Percentiles rank a stretch among this genome's conserved stretches.
These are phyloP conservation scores for Malacoctenus gilli DNA, from an alignment of 2,797 vertebrate species.

Conservation along the genomic window DNA sequence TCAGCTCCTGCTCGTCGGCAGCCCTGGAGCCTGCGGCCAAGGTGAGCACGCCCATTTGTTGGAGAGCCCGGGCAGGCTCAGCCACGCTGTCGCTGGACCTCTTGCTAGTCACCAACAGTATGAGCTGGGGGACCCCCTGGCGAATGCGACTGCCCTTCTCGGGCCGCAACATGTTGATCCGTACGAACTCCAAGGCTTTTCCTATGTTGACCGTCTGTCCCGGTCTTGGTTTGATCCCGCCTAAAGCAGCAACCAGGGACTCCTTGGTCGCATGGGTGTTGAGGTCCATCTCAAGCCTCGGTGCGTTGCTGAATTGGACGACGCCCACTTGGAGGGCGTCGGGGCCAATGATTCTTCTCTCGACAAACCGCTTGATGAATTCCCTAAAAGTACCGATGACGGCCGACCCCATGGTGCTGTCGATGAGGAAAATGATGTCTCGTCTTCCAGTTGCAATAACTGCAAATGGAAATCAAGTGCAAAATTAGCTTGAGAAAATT, in stretches of 20 bases:
- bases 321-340: conserved; percentile 89
- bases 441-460: conserved; percentile 87
- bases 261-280: conserved; percentile 79
- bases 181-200: conserved; percentile 86
- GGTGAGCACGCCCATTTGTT: conserved; percentile 82
- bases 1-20: conserved; percentile 81
- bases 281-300: conserved; percentile 87
- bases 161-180: conserved; percentile 83
- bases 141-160: conserved; percentile 84
- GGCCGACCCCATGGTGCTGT: conserved; percentile 85
- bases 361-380: conserved; percentile 86
- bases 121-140: conserved; percentile 85
- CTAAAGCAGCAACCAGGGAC: conserved; percentile 71
- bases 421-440: conserved; percentile 96
- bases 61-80: conserved; percentile 79
- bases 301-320: conserved; percentile 82
- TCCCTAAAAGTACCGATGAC: conserved; percentile 83
- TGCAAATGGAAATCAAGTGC: conserved; percentile 77
- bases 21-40: conserved; percentile 82
- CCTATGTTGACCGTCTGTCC: conserved; percentile 82
- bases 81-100: conserved; percentile 86
- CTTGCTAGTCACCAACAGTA: conserved; percentile 89
- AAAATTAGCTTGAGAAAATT: conserved; percentile 1
- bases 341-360: conserved; percentile 87
- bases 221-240: conserved; percentile 78